Base-by-base conservation (phyloP, 2,888 invertebrate species). In the Tiliacea citrago region DNA sequence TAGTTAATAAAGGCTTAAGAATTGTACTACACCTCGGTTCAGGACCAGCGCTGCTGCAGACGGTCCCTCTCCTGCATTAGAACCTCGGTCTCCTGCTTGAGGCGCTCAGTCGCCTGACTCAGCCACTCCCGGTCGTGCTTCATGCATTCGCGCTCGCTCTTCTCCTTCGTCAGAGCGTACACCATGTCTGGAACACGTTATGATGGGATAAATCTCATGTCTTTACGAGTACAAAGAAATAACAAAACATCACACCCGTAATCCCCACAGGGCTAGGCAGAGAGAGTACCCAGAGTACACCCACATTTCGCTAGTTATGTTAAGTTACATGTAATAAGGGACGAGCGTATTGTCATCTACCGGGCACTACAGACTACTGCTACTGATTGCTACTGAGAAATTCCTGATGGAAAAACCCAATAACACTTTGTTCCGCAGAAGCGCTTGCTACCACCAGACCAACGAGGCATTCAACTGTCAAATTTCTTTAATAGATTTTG, bases 21-120 rank as follows among this genome's bases (percentile, higher is more conserved):
- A 51, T 2, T n/a, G 7, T 62, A 65, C 69, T 72, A 51, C 78
- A 92, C 92, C 90, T 86, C 81, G 24, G 73, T 88, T 91, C 91
- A 93, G 70, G 92, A 90, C 92, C 93, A 93, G 73, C 90, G 88
- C 68, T 91, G 90, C 82, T 91, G 90, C 75, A 92, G 72, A 1
- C 92, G 89, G 55, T 92, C 91, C 5, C 91, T 79, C 79, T 93
- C 92, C 67, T 92, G 91, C 75, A 90, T 87, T 29, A 93, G 88
- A n/a, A 91, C 72, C 67, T 93, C 92, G 0, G 91, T 89, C 83
- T 93, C 93, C 51, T 90, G 90, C 79, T 90, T 92, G 45, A 93
- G 82, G 1, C 91, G 88, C 51, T 92, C 92, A 0, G 91, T 87
- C 35, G 92, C 89, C 58, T 90, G 90, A 74, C 76, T 90, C 71